phyloP scores from a whole-genome alignment of 2,888 invertebrate genomes.

The Nemapogon koenigi region DNA sequence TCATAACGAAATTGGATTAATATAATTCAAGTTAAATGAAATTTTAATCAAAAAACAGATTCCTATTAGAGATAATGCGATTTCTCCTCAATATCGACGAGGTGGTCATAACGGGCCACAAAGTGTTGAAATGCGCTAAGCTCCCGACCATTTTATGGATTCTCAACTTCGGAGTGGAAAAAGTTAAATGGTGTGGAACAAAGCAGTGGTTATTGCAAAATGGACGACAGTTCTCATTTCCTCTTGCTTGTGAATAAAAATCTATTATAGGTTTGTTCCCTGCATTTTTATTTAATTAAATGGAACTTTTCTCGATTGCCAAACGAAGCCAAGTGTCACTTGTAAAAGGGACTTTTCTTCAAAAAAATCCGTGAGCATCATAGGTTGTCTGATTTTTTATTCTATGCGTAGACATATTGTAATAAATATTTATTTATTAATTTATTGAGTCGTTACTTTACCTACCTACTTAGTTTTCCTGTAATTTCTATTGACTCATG shows the following conservation, averaged over 20 bases:
- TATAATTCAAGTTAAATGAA: constrained; percentile 1
- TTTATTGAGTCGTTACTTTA: too few relatives aligned
- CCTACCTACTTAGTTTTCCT: too few relatives aligned
- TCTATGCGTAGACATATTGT: too few relatives aligned
- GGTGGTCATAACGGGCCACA: constrained; percentile 6
- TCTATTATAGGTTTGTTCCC: too few relatives aligned
- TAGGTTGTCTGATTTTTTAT: too few relatives aligned
- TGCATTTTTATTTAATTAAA: too few relatives aligned
- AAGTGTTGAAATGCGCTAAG: constrained; percentile 4
- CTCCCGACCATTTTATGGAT: constrained; percentile 3
- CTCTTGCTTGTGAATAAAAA: constrained; percentile 24
- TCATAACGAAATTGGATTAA: not conserved
- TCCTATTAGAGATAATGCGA: constrained; percentile 10
- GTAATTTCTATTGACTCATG: too few relatives aligned
- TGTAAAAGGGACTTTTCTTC: too few relatives aligned
- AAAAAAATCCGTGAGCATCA: too few relatives aligned
- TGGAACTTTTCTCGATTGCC: too few relatives aligned
- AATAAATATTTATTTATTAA: too few relatives aligned
- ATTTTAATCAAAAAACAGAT: constrained; percentile 9
- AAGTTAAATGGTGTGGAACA: constrained; percentile 51
- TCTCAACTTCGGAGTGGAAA: constrained; percentile 8
- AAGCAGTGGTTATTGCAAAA: constrained; percentile 48
- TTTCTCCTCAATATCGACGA: constrained; percentile 6
- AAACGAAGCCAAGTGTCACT: too few relatives aligned
- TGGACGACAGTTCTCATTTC: constrained; percentile 49